Base-by-base conservation (phyloP, 2,113 vertebrate species). In the Benitochromis conjunctus region DNA sequence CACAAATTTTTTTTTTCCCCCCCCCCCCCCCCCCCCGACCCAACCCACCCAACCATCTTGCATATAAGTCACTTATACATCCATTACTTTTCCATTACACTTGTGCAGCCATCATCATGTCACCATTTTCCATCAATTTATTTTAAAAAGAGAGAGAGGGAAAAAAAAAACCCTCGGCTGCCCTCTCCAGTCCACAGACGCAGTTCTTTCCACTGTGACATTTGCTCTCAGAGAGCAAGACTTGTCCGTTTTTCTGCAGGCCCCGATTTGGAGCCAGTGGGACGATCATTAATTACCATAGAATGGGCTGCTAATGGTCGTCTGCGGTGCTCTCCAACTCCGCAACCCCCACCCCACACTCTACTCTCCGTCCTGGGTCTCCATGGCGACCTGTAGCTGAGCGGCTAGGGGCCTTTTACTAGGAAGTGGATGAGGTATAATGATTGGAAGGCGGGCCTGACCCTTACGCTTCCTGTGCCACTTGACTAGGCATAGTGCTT, bases 351-450 rank as follows among this genome's bases (percentile, higher is more conserved):
- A 62, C 86, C 82, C 38, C 41, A 31, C 87, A 62, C 82, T 64
- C 46, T 2, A 4, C 88, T 76, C 89, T 80, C 83, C 53, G 86
- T 88, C 83, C 80, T 46, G 62, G 86, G 92, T 96, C 94, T 94
- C 96, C 95, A 96, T 96, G 94, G 90, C 82, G 92, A 96, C 94
- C 94, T 95, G 93, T 95, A 64, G 93, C 91, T 79, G 78, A 92
- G 88, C 62, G 69, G 88, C 89, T 88, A 51, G 85, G 84, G 91
- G 88, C 88, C 88, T 93, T 92, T 92, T 92, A 85, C 91, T 64
- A 90, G 91, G 92, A 95, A 82, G 88, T 87, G 89, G 83, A 92
- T 88, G 91, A 93, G 89, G 93, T 91, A 85, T 92, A 91, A 92
- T 93, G 92, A 95, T 92, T 86, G 89, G 91, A 88, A 85, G 93